Base-by-base conservation (phyloP, 2,888 invertebrate species). In the Acleris emargana region DNA sequence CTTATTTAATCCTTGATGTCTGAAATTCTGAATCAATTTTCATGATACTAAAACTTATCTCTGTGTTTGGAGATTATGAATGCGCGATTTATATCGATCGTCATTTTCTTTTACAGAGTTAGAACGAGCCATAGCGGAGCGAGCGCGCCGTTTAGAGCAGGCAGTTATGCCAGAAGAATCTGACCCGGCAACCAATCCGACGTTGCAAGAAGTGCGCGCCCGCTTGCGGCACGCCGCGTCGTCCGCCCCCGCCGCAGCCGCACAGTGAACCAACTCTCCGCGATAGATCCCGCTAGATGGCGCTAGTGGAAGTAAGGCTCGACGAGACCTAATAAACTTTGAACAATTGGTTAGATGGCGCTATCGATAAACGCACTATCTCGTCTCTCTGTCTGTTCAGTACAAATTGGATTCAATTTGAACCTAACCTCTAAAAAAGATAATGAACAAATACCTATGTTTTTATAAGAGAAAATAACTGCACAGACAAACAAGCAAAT, bases 91-190 rank as follows among this genome's bases (percentile, higher is more conserved):
- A 38, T 38, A 38, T 38, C 38, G 13, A 13, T 13, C 4, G 38
- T 38, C 4, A 38, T 13, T 13, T 13, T 38, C 13, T 38, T 38
- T 91, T 84, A 71, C 93, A 83, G 94, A 94, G 80, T 77, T 94
- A 61, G 94, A 94, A 77, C 93, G 94, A 74, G 94, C 94, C 50
- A 94, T 94, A 80, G 94, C 94, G 1, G 94, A 94, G 75, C 88
- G 94, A 47, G 94, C 94, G 25, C 93, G 93, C 51, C 87, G 94
- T 50, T 76, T 94, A 59, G 94, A 93, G 73, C 88, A 88, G 67
- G 90, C 91, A 32, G 90, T 90, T 68, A 76, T 70, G 20, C 69
- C 79, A 9, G 87, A 84, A 60, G 80, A 82, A 69, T 71, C 79
- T 4, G 90, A 88, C 61, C 75, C 88, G 4, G 91, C 89, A 17